Base-by-base conservation (phyloP, 1,140 invertebrate genomes). In the Colletes gigas region DNA sequence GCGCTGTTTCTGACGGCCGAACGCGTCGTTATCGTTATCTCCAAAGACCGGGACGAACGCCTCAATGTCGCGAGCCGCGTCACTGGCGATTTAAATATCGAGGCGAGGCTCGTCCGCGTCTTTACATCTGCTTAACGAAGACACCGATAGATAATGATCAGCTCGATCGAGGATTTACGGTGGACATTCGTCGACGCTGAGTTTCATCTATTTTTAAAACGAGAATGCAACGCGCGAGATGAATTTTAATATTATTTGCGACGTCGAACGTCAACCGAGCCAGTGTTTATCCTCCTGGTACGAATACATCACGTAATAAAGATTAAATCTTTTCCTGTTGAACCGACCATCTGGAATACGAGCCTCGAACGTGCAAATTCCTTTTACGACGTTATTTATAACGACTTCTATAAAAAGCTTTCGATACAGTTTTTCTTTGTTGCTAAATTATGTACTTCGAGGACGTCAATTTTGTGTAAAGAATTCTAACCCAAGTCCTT, bases 21-120 rank as follows among this genome's bases (percentile, higher is more conserved):
- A 2, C 12, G 14, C 39, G 15, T 47, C 59, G 30, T 78, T 78
- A 78, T 72, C 60, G 19, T 72, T 72, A 47, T 21, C 68, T 52
- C 21, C n/a, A 10, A n/a, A 73, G 30, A 55, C 67, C 50, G 44
- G 15, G 50, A 50, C 50, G 44, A 62, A 30, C 59, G 67, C 30
- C 3, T 15, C 39, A 41, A 60, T 30, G 17, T n/a, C 52, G 50
- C 41, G 59, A 47, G 62, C 57, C 60, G 47, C 21, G 50, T 10
- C 50, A 30, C 21, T 0, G 17, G 41, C n/a, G 30, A 73, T 66
- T 79, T 66, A 52, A 79, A 79, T 79, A 73, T 79, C 77, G 77
- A 57, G 52, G 60, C 70, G 70, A 79, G 77, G 70, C 70, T 47
- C 19, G 60, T 39, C 39, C 6, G 12, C 77, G 69, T 73, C 59